Percentiles rank a stretch among this genome's conserved stretches.
These are phyloP conservation scores for Drosophila saltans DNA, from an alignment of 1,140 invertebrate genomes.

Conservation along the genomic window DNA sequence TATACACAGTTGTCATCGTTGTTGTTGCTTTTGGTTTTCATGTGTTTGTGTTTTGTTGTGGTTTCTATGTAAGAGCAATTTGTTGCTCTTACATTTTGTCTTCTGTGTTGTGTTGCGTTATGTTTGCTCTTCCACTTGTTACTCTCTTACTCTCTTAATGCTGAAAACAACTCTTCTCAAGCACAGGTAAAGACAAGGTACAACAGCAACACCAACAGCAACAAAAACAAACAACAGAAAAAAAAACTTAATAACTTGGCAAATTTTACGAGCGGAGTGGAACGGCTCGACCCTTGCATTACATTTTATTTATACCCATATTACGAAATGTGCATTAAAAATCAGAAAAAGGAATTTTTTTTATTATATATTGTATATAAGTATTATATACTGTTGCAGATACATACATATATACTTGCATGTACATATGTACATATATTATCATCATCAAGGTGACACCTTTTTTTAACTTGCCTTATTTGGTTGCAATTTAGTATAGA, in stretches of 20 bases:
- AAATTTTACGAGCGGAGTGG: conserved; percentile 8
- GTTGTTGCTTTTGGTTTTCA: neutral
- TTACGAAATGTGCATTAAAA: conserved; percentile 23
- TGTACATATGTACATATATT: neutral
- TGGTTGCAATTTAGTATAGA: neutral
- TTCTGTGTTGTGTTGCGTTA: conserved; percentile 28
- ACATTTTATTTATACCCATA: conserved; percentile 16
- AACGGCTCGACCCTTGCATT: conserved; percentile 4
- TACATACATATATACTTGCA: neutral
- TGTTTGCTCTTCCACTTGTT: conserved; percentile 3
- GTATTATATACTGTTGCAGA: neutral
- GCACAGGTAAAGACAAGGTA: conserved; percentile 1
- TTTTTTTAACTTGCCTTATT: conserved; percentile 1
- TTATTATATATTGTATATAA: neutral
- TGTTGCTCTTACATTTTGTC: conserved; percentile 12
- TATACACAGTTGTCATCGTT: neutral
- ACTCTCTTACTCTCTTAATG: neutral
- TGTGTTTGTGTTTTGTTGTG: conserved; percentile 7
- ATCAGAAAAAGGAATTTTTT: conserved; percentile 13
- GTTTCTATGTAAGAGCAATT: conserved; percentile 10
- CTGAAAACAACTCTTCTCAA: neutral
- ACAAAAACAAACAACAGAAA: neutral
- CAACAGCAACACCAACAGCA: neutral
- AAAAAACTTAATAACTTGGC: conserved; percentile 14
- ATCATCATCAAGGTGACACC: conserved; percentile 9